These are phyloP conservation scores for Enteromius trimaculatus DNA, from an alignment of 2,797 vertebrate species.

Conservation along the genomic window DNA sequence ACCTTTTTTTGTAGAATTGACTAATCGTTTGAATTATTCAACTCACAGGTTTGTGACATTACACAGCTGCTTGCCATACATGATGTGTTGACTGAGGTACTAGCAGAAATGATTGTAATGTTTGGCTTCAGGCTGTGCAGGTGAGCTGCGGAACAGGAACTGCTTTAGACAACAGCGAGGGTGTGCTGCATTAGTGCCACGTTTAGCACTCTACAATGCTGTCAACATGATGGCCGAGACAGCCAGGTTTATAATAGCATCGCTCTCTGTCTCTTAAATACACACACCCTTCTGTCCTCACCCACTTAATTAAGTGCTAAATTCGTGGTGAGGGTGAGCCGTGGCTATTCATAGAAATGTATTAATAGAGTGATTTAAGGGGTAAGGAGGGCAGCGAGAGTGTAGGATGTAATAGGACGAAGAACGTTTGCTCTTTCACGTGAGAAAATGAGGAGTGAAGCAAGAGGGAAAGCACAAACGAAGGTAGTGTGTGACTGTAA, in stretches of 20 bases:
- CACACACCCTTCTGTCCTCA: slow-evolving; percentile 45
- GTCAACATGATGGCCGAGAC: neutral
- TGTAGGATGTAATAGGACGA: slow-evolving; percentile 24
- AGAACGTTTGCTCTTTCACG: slow-evolving; percentile 33
- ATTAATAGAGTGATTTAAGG: slow-evolving; percentile 63
- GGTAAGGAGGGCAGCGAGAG: slow-evolving; percentile 43
- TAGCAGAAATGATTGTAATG: neutral
- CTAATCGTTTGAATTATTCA: neutral
- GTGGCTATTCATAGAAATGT: slow-evolving; percentile 58
- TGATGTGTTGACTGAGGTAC: slow-evolving; percentile 1
- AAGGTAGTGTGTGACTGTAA: neutral
- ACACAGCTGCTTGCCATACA: neutral
- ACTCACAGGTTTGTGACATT: neutral
- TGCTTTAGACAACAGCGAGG: slow-evolving; percentile 3
- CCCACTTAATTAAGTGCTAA: slow-evolving; percentile 60
- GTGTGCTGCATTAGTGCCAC: slow-evolving; percentile 5
- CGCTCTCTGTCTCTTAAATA: slow-evolving; percentile 30
- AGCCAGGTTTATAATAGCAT: neutral
- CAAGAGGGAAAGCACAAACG: neutral
- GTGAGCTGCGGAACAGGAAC: slow-evolving; percentile 26
- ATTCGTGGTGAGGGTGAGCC: slow-evolving; percentile 51
- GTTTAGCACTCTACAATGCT: neutral
- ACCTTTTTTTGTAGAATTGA: slow-evolving; percentile 2
- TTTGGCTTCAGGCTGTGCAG: neutral
- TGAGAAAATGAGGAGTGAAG: slow-evolving; percentile 8